These are phyloP conservation scores for Plagodis dolabraria DNA, from an alignment of 2,888 invertebrate species.

Conservation along the genomic window DNA sequence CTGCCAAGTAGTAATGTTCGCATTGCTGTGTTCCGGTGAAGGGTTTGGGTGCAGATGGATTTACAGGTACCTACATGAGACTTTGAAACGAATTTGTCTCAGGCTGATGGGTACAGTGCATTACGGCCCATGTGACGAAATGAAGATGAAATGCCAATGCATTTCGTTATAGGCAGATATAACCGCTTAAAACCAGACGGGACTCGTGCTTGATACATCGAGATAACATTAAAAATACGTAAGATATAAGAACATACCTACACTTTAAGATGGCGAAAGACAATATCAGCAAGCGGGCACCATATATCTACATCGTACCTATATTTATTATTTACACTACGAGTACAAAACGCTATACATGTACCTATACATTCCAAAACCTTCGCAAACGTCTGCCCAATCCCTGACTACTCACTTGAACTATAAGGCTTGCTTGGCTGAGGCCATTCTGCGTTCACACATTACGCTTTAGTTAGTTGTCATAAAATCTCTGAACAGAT, in stretches of 20 bases:
- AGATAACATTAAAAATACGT: background rate
- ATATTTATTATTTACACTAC: conserved; percentile 49
- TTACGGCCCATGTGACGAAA: too few species aligned
- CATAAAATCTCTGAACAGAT: background rate
- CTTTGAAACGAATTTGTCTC: too few species aligned
- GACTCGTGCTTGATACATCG: too few species aligned
- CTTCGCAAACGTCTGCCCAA: conserved; percentile 8
- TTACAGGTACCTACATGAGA: too few species aligned
- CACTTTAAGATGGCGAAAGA: conserved; percentile 41
- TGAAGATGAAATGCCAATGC: too few species aligned
- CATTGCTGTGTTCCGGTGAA: too few species aligned
- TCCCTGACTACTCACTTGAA: conserved; percentile 51
- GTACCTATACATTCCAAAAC: background rate
- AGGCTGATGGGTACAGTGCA: too few species aligned
- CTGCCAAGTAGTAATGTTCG: too few species aligned
- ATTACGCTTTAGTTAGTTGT: conserved; percentile 24
- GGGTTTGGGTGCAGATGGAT: too few species aligned
- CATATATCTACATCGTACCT: conserved; percentile 33
- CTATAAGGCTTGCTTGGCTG: conserved; percentile 71
- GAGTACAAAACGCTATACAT: conserved; percentile 59
- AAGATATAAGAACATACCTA: background rate
- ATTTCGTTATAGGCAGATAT: too few species aligned
- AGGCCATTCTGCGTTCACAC: conserved; percentile 58
- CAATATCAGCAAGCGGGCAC: conserved; percentile 50
- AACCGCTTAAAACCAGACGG: too few species aligned